Evolutionary conservation across 2,888 invertebrate species (phyloP), one percentile per base, ranked within the genome.

Genomic region (Drosophila borborema): DNA sequence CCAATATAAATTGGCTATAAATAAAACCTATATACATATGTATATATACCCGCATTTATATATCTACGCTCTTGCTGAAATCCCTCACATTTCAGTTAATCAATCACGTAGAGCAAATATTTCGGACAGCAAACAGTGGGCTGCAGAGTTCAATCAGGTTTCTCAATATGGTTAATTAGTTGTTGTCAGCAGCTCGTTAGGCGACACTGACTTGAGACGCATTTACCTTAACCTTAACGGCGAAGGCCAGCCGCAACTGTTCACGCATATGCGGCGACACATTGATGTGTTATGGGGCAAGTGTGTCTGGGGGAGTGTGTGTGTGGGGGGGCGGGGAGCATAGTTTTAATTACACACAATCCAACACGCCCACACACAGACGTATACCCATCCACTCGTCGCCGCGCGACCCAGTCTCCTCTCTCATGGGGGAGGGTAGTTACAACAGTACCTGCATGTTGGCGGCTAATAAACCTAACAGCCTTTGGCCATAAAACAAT

Each of bases 401-500:
- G 28, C 28, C 28, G 3, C 28, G 28, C 28, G 28, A 6, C 28
- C 28, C 28, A 28, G 5, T 28, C 28, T 6, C 20, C 55, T 10
- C 9, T 6, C 4, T 8, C 34, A 10, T 9, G 54, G 63, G 55
- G 31, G 64, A 49, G 63, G 55, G 41, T 61, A 60, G 23, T 10
- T 38, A 58, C 20, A 56, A 65, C 63, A 67, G 67, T 67, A 77
- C 84, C 86, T 89, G 87, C 89, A 84, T 84, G 89, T 76, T 84
- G 78, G 51, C 69, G 87, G 81, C 89, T 78, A 86, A 84, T 84
- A 89, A 84, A 89, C 81, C 72, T 78, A 86, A 86, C 76, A 71
- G 74, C 89, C 73, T 68, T 78, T 84, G 87, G 84, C 72, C 81
- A 79, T 84, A 88, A 86, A 83, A 68, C 86, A 86, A 83, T 83